A percentile compares a stretch with the other conserved stretches of the same genome.
Conservation (phyloP, 1,140 invertebrate species). For the Calycopis cecrops region DNA sequence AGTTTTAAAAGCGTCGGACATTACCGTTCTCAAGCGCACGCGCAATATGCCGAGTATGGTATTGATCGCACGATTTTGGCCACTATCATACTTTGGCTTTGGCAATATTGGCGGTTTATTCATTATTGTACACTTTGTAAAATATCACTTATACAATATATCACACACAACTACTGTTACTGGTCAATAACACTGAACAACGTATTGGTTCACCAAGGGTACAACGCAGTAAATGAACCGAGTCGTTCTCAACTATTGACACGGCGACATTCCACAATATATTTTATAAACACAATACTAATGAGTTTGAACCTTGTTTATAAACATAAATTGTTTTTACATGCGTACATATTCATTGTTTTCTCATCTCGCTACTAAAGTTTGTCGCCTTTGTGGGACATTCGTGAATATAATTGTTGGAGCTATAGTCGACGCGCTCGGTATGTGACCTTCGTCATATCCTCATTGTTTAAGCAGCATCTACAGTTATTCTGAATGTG, state of each 20-base stretch:
- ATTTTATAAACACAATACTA: background rate
- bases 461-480: no score
- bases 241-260: background rate
- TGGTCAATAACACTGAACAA: no score
- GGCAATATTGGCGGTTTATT: constrained; percentile 8
- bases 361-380: no score
- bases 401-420: no score
- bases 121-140: background rate
- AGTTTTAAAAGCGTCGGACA: background rate
- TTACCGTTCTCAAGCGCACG: constrained; percentile 12
- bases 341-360: no score
- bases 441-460: no score
- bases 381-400: no score
- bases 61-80: constrained; percentile 1
- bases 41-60: constrained; percentile 1
- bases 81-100: constrained; percentile 8
- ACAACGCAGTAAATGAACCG: no score
- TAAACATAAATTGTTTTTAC: constrained; percentile 7
- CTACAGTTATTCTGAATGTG: no score
- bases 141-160: background rate
- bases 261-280: background rate
- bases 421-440: no score
- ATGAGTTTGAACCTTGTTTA: constrained; percentile 9
- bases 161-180: no score
- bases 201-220: no score